Evolutionary conservation across 2,888 invertebrate species (phyloP).

Genomic region (Coelinius sp.): DNA sequence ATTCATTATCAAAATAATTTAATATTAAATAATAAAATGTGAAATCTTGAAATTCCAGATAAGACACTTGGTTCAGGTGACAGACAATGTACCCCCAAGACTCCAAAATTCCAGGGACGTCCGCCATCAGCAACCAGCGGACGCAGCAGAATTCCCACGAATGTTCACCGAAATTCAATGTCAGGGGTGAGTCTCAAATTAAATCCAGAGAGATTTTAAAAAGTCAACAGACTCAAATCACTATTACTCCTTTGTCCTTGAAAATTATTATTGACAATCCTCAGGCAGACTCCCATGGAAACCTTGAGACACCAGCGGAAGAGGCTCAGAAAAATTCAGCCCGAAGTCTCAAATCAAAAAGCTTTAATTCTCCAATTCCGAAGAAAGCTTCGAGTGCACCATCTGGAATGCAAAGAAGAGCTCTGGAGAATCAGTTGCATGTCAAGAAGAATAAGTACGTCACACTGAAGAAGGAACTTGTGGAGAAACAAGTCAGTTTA

Average conservation of each 20-base stretch:
- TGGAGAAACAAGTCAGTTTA: constrained; percentile 55
- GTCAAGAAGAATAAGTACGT: constrained; percentile 55
- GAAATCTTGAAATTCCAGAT: too few species aligned
- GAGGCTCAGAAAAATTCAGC: not conserved
- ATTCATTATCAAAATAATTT: too few species aligned
- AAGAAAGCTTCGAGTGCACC: constrained; percentile 25
- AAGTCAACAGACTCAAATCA: not conserved
- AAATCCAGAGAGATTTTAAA: too few species aligned
- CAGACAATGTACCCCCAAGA: not conserved
- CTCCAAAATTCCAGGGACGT: constrained; percentile 34
- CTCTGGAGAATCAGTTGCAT: constrained; percentile 56
- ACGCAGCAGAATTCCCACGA: constrained; percentile 46
- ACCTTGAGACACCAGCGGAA: not conserved
- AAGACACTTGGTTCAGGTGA: not conserved
- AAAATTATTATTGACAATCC: not conserved
- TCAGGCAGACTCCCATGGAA: constrained; percentile 13
- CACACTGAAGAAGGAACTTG: constrained; percentile 51
- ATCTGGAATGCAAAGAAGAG: constrained; percentile 46
- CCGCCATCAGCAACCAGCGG: constrained; percentile 39
- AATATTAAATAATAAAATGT: too few species aligned
- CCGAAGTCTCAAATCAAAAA: constrained; percentile 39
- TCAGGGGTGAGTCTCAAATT: not conserved
- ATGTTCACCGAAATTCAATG: constrained; percentile 33
- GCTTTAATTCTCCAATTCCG: constrained; percentile 27
- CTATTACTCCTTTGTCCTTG: not conserved